Base-by-base conservation (phyloP, 2,888 invertebrate genomes). In the Thecocarcelia acutangulata region DNA sequence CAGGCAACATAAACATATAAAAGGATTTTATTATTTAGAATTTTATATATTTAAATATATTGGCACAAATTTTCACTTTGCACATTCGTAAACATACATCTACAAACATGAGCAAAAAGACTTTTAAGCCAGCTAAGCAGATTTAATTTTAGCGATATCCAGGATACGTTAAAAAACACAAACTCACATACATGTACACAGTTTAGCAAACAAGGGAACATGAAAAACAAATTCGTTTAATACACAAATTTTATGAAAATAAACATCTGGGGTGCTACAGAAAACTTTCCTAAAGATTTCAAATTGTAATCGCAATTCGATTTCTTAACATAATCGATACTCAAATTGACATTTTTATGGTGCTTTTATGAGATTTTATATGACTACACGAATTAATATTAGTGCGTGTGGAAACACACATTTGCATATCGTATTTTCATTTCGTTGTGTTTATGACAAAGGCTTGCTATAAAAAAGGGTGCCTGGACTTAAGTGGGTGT, bases 51-150 rank as follows among this genome's bases (percentile, higher is more conserved):
- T 44, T 15, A 64, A 77, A 70, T 85, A 84, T 86, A 86, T 87
- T 88, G 88, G 88, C 87, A 87, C 87, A 87, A 87, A 85, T 88
- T 88, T 88, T 88, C 87, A 87, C 88, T 88, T 87, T 86, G 54
- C 24, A n/a, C n/a, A 17, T 24, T 44, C 17, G n/a, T n/a, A 37
- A 5, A 40, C 44, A 33, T 8, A 2, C 17, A 42, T 8, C 2
- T 1, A 9, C 9, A 42, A 61, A 33, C 50, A 50, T 33, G 59
- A 44, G 56, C 58, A 4, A n/a, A 19, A 69, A 69, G 11, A 63
- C 64, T 68, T 70, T 75, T 56, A 59, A 75, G 77, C 76, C 82
- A 83, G 69, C 82, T 84, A 84, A 85, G 84, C 84, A 80, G 84
- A 84, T 83, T 84, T 83, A 44, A 24, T 54, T 40, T 40, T 12